phyloP scores from a whole-genome alignment of 2,888 invertebrate species.

The Cephus nigrinus region DNA sequence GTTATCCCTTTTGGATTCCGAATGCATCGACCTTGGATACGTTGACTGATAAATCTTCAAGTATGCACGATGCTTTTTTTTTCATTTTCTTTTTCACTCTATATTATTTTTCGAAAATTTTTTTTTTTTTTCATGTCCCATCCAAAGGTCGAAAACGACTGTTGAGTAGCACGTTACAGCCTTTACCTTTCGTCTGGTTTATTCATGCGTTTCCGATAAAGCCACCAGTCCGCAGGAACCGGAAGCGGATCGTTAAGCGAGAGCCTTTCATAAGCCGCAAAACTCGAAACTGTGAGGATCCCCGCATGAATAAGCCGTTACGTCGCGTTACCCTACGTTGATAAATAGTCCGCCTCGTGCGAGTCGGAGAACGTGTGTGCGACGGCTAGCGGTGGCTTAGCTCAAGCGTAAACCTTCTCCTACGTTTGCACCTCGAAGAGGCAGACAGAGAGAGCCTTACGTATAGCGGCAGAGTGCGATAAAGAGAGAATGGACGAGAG shows the following conservation, averaged over 20 bases:
- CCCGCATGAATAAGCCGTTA: conserved; percentile 61
- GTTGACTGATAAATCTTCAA: neutral
- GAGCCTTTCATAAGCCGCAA: conserved; percentile 35
- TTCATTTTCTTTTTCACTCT: neutral
- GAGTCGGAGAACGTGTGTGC: conserved; percentile 48
- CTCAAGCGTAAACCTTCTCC: conserved; percentile 36
- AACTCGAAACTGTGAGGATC: conserved; percentile 17
- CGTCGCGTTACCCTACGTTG: conserved; percentile 48
- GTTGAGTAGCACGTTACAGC: neutral
- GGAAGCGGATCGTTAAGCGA: conserved; percentile 50
- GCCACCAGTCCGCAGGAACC: conserved; percentile 16
- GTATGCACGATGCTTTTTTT: rapidly evolving
- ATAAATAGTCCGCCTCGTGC: conserved; percentile 52
- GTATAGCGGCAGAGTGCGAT: no score
- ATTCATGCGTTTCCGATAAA: conserved; percentile 19
- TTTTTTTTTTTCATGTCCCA: neutral
- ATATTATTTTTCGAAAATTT: neutral
- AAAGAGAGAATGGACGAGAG: neutral
- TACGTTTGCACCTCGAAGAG: neutral
- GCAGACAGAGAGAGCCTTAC: neutral
- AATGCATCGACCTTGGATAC: neutral
- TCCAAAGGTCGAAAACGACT: neutral
- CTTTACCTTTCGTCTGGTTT: neutral
- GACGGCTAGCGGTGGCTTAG: conserved; percentile 46
- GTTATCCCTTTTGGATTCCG: neutral